Conservation (phyloP, 2,113 vertebrate genomes). For the Dipodomys spectabilis region DNA sequence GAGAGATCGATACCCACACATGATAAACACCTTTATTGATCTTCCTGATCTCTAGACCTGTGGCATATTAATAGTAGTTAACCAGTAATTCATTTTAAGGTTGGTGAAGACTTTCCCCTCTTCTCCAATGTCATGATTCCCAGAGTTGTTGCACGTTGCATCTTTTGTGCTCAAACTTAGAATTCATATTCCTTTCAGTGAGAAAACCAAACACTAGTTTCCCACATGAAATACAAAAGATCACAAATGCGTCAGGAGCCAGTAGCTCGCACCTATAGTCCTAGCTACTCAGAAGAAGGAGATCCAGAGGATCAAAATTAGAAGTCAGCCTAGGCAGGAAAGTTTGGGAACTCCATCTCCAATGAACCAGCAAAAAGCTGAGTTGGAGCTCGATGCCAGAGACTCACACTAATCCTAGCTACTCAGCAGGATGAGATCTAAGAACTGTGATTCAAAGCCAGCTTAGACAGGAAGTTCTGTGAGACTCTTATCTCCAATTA, state of each 20-base stretch:
- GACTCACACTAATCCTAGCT: too few relatives aligned
- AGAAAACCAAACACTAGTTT: not conserved
- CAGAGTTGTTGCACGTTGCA: conserved; percentile 72
- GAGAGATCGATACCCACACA: conserved; percentile 84
- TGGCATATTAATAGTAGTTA: conserved; percentile 86
- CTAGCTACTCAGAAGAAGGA: too few relatives aligned
- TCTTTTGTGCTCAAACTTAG: conserved; percentile 42
- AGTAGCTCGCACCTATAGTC: too few relatives aligned
- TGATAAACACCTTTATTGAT: conserved; percentile 88
- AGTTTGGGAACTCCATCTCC: too few relatives aligned
- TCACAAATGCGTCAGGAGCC: not conserved
- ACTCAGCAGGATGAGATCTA: too few relatives aligned
- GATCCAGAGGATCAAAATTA: too few relatives aligned
- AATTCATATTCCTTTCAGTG: not conserved
- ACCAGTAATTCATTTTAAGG: conserved; percentile 86
- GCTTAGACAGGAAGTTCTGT: too few relatives aligned
- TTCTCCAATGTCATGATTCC: conserved; percentile 69
- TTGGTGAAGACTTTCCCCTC: conserved; percentile 48
- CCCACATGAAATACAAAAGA: not conserved
- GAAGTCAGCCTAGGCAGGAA: too few relatives aligned
- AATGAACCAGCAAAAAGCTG: too few relatives aligned
- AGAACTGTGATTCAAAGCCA: too few relatives aligned
- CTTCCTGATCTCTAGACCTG: conserved; percentile 77
- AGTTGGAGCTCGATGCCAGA: too few relatives aligned
- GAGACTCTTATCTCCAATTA: too few relatives aligned